Conservation (phyloP, 2,797 vertebrate species). For the Gambusia yucatana region DNA sequence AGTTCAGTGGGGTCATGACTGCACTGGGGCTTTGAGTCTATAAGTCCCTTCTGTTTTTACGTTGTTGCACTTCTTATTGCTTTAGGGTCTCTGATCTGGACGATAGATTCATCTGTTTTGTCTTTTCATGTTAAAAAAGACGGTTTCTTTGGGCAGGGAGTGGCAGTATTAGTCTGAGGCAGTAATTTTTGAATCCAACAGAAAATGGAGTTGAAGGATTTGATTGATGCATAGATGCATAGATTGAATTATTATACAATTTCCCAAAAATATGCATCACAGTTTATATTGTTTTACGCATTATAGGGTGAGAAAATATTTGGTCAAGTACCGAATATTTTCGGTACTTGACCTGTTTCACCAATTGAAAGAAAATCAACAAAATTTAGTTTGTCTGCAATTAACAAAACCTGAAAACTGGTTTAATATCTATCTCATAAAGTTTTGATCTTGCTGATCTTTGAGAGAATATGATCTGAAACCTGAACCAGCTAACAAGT, state of each 20-base stretch:
- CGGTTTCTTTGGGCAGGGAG: neutral
- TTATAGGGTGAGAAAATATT: neutral
- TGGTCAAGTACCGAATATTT: too few species aligned
- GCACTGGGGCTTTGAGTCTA: conserved; percentile 43
- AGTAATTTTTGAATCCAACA: neutral
- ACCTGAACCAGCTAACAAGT: neutral
- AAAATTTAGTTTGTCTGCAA: conserved; percentile 36
- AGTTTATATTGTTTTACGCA: neutral
- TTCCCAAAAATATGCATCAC: neutral
- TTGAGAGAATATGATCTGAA: conserved; percentile 3
- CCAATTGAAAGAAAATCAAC: neutral
- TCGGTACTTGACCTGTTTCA: neutral
- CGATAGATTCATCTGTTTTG: conserved; percentile 47
- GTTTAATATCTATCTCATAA: conserved; percentile 8
- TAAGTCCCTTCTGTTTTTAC: conserved; percentile 64
- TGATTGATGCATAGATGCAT: neutral
- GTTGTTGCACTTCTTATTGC: neutral
- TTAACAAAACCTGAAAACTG: conserved; percentile 2
- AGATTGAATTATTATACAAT: neutral
- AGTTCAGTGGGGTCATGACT: conserved; percentile 31
- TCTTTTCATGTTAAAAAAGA: conserved; percentile 5
- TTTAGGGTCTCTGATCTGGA: conserved; percentile 21
- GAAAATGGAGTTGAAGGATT: neutral
- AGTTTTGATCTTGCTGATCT: conserved; percentile 3
- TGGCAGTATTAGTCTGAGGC: neutral